Base-by-base conservation (phyloP, 2,797 vertebrate genomes). In the Melanotaenia maccullochi region DNA sequence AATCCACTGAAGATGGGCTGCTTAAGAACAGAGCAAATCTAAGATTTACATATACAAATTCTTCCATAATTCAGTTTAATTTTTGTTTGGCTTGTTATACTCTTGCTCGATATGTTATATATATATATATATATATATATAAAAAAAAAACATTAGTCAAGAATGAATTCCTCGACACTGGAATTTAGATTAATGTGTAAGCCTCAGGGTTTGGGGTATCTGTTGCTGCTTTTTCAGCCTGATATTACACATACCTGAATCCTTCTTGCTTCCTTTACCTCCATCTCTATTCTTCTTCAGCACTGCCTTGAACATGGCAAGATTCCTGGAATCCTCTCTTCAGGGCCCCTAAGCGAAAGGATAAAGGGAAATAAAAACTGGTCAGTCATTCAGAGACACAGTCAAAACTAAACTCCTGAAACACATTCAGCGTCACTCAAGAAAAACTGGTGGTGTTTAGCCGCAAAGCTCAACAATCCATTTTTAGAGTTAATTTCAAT, bases 201-300 rank as follows among this genome's bases (percentile, higher is more conserved):
- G 33, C 9, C 60, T 74, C 42, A 14, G 69, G 13, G 58, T 72
- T 62, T 44, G 47, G 9, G 11, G 22, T 47, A 58, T 79, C 65
- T 49, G 52, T n/a, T 60, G 14, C 44, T 35, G 20, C 69, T 76
- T 82, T 47, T 83, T 54, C 18, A 8, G 44, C 30, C 52, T 65
- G 57, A 75, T 71, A 38, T 42, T 79, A 30, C 22, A 91, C 96
- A 75, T 96, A 99, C 98, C 96, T 93, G 96, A 64, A 64, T 99
- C 96, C 83, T 96, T 98, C 90, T 94, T 98, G 95, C 85, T 95
- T 75, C 95, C 95, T 85, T 97, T 98, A 84, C 96, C 96, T 85
- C 96, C 95, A 74, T 99, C 97, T 90, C 97, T 95, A 93, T 94
- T 98, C 95, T 99, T 99, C 93, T 99, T 99, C 80, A 99, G 90